These are phyloP conservation scores for Sweltsa coloradensis DNA, from an alignment of 1,140 invertebrate species.

Conservation along the genomic window DNA sequence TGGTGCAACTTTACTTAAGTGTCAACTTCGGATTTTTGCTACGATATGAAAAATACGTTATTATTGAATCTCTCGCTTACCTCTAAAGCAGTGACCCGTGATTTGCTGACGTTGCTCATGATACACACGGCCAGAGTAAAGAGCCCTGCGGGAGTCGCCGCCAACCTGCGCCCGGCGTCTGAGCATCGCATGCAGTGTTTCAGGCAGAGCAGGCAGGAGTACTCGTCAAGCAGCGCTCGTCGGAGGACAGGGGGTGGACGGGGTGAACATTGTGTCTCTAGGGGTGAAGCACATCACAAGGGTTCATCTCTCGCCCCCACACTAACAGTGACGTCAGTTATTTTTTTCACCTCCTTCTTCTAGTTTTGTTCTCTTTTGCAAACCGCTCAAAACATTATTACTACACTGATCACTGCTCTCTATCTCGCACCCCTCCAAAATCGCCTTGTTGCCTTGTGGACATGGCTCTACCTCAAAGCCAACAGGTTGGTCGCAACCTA, in stretches of 20 bases:
- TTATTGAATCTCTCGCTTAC: no score
- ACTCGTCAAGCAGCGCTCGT: slow-evolving; percentile 69
- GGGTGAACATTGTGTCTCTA: slow-evolving; percentile 36
- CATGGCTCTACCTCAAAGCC: no score
- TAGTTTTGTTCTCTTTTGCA: no score
- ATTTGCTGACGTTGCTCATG: slow-evolving; percentile 73
- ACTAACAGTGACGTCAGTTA: slow-evolving; percentile 14
- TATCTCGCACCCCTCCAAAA: no score
- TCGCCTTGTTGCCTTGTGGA: no score
- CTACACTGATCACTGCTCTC: no score
- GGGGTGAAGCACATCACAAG: slow-evolving; percentile 25
- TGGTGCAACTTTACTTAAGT: neutral
- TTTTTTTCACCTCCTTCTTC: no score
- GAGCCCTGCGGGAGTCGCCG: slow-evolving; percentile 65
- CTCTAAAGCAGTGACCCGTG: slow-evolving; percentile 70
- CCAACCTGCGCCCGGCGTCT: slow-evolving; percentile 57
- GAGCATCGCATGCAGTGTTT: slow-evolving; percentile 61
- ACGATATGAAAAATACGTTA: no score
- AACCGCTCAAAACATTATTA: no score
- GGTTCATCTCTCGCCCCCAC: slow-evolving; percentile 25
- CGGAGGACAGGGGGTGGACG: slow-evolving; percentile 43
- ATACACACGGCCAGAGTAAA: slow-evolving; percentile 78
- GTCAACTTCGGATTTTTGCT: neutral
- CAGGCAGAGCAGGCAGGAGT: slow-evolving; percentile 79
- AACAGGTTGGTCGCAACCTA: no score